A percentile compares a stretch with the other conserved stretches of the same genome.
These are phyloP conservation scores for Sebastiscus tertius DNA, from an alignment of 2,797 vertebrate species.

Conservation along the genomic window DNA sequence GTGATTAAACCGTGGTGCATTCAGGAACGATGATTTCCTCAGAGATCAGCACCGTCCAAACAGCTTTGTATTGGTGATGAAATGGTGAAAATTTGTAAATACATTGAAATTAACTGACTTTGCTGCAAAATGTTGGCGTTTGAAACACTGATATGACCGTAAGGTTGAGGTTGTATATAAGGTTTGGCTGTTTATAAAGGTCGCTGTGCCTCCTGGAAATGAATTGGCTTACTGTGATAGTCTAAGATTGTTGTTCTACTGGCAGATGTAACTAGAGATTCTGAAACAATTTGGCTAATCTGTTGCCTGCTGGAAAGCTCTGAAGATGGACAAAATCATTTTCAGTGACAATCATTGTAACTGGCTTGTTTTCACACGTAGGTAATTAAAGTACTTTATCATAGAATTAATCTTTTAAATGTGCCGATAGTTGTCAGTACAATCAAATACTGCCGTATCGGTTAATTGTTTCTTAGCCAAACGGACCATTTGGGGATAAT, in stretches of 20 bases:
- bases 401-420: not conserved
- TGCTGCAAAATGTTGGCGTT: not conserved
- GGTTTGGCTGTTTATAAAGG: not conserved
- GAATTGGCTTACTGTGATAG: not conserved
- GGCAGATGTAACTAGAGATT: not conserved
- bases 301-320: not conserved
- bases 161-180: accelerated
- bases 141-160: not conserved
- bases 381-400: not conserved
- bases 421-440: not conserved
- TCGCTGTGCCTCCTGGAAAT: not conserved
- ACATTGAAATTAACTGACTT: not conserved
- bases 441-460: not conserved
- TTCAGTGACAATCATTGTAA: not conserved
- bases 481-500: not conserved
- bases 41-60: not conserved
- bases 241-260: not conserved
- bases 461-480: not conserved
- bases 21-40: no score
- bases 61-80: not conserved
- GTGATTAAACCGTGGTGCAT: not conserved
- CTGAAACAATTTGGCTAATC: not conserved
- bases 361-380: not conserved
- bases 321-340: not conserved
- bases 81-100: not conserved